A percentile compares a stretch with the other conserved stretches of the same genome.
phyloP scores from a whole-genome alignment of 2,797 vertebrate species.

The Chaunax sp. region DNA sequence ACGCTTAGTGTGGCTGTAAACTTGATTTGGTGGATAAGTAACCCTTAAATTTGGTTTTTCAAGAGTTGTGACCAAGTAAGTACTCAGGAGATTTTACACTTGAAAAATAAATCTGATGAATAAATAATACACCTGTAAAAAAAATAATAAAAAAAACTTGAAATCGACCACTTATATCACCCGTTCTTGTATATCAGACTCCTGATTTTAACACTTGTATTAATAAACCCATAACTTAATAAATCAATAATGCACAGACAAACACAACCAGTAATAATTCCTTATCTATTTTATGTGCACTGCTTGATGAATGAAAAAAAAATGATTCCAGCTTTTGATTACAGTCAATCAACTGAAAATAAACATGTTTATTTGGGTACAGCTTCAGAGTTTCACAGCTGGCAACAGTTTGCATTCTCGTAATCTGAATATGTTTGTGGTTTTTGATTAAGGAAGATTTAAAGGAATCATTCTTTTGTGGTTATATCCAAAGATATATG shows the following conservation, averaged over 20 bases:
- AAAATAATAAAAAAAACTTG: not conserved
- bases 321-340: not conserved
- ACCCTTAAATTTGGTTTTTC: not conserved
- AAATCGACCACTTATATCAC: too few species aligned
- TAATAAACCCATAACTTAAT: not conserved
- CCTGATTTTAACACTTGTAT: too few species aligned
- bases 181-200: too few species aligned
- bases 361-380: too few species aligned
- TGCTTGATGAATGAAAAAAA: conserved; percentile 7
- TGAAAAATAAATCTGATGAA: not conserved
- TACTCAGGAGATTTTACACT: not conserved
- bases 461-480: too few species aligned
- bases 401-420: too few species aligned
- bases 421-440: not conserved
- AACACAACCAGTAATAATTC: not conserved
- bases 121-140: not conserved
- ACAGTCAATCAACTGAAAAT: conserved; percentile 1
- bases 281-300: conserved; percentile 7
- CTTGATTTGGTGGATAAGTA: not conserved
- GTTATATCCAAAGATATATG: too few species aligned
- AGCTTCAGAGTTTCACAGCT: too few species aligned
- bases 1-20: too few species aligned
- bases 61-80: not conserved
- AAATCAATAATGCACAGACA: not conserved
- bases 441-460: not conserved